Base-by-base conservation (phyloP, 2,113 vertebrate species). In the Oenanthe oenanthe region DNA sequence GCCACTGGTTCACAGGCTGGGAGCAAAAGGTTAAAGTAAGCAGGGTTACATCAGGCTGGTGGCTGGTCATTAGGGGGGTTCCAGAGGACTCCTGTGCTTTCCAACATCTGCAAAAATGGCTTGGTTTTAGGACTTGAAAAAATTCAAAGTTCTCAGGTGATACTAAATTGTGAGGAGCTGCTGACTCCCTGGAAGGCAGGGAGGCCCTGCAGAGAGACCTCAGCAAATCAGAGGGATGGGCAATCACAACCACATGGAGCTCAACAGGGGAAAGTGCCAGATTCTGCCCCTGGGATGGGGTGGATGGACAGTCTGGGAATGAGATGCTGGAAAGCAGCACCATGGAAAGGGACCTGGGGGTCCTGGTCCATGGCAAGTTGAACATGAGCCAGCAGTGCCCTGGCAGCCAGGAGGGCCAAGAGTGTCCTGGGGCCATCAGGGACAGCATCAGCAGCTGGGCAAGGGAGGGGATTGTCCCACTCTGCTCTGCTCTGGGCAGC, bases 371-470 rank as follows among this genome's bases (percentile, higher is more conserved):
- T 13, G 31, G 4, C 8, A 53, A 53, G 60, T 5, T 65, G 48
- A 29, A 29, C 4, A 29, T 5, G 60, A 36, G 25, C 0, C 61
- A 54, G 61, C 25, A 54, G 48, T 65, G 61, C 38, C 32, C 61
- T 45, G 61, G n/a, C 8, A 62, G n/a, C 48, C 66, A 79, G 42
- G 14, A 50, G 14, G 13, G 21, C 42, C 75, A 50, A 21, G 5
- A 0, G 0, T 56, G 25, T 34, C 50, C 34, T 25, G 40, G 19
- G 11, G 17, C 0, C 48, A 71, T 40, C 85, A 40, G 56, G 65
- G 2, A 0, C 8, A 88, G 48, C 48, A 34, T 17, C 0, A 0
- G 16, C 65, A 40, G 40, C 16, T 32, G 34, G 34, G 34, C 34
- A 36, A 36, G 34, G 34, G 34, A 40, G 38, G 40, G 40, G 40